These are phyloP conservation scores for Monoplex corrugatus DNA, from an alignment of 2,888 invertebrate genomes.

Conservation along the genomic window DNA sequence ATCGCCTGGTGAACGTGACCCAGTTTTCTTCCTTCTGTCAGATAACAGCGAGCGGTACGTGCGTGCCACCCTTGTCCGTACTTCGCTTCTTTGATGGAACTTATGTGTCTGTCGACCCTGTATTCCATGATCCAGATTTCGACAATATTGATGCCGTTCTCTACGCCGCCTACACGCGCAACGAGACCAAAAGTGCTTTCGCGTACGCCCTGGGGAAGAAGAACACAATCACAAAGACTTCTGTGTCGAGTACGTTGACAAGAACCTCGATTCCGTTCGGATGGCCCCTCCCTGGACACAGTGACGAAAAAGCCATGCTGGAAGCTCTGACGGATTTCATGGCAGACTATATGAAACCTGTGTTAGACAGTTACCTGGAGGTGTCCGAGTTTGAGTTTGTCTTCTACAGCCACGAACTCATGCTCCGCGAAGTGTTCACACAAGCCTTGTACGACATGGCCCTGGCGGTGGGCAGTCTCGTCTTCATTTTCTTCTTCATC, in stretches of 20 bases:
- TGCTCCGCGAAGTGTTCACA: conserved; percentile 9
- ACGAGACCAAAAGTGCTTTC: conserved; percentile 44
- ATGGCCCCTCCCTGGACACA: conserved; percentile 57
- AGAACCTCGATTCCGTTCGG: conserved; percentile 63
- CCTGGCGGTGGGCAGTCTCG: conserved; percentile 63
- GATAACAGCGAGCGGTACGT: conserved; percentile 45
- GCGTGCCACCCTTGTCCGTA: conserved; percentile 62
- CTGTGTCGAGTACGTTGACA: conserved; percentile 56
- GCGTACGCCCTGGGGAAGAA: conserved; percentile 54
- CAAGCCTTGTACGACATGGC: conserved; percentile 61
- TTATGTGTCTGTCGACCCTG: conserved; percentile 58
- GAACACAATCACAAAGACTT: conserved; percentile 36
- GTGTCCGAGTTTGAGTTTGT: conserved; percentile 57
- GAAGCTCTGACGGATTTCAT: conserved; percentile 57
- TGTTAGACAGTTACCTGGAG: conserved; percentile 48
- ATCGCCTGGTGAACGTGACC: conserved; percentile 12
- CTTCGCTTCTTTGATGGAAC: conserved; percentile 71
- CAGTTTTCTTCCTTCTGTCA: conserved; percentile 47
- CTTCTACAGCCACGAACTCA: conserved; percentile 59
- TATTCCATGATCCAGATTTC: conserved; percentile 66
- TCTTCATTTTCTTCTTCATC: conserved; percentile 67
- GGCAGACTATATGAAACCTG: conserved; percentile 55
- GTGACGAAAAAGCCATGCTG: conserved; percentile 58
- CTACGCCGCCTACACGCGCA: conserved; percentile 32
- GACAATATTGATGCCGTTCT: conserved; percentile 63